phyloP scores from a whole-genome alignment of 2,113 vertebrate genomes.

The Lagopus muta region DNA sequence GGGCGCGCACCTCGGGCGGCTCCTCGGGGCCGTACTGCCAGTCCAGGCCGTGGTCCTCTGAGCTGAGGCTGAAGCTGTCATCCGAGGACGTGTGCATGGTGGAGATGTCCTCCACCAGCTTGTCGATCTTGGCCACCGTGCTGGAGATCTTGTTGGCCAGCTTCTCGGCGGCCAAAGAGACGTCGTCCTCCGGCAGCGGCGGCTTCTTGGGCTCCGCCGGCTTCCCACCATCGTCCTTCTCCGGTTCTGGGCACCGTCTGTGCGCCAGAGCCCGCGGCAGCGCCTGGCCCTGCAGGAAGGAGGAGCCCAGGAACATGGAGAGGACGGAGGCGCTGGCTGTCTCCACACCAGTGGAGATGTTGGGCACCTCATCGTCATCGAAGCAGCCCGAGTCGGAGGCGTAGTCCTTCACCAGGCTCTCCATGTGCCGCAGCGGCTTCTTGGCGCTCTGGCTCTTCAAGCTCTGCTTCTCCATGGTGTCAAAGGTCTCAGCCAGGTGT shows the following conservation, averaged over 20 bases:
- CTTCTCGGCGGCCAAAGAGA: slow-evolving; percentile 86
- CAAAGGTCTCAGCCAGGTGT: slow-evolving; percentile 91
- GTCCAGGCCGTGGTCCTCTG: slow-evolving; percentile 91
- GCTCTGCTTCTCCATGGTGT: slow-evolving; percentile 90
- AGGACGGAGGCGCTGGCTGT: slow-evolving; percentile 86
- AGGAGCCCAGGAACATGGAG: slow-evolving; percentile 91
- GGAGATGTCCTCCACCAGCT: slow-evolving; percentile 92
- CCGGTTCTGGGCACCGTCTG: slow-evolving; percentile 82
- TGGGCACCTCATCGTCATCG: slow-evolving; percentile 93
- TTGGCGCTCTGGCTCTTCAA: slow-evolving; percentile 82
- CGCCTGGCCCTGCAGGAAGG: slow-evolving; percentile 89
- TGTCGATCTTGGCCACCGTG: slow-evolving; percentile 93
- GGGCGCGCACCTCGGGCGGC: slow-evolving; percentile 85
- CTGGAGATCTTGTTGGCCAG: slow-evolving; percentile 91
- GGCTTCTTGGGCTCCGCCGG: slow-evolving; percentile 70
- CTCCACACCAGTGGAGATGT: slow-evolving; percentile 85
- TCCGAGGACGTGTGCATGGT: slow-evolving; percentile 95
- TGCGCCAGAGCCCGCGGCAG: slow-evolving; percentile 64
- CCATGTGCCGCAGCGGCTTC: slow-evolving; percentile 89
- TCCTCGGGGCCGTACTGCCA: slow-evolving; percentile 90
- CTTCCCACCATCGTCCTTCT: slow-evolving; percentile 76
- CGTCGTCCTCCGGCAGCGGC: slow-evolving; percentile 74
- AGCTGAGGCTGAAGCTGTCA: slow-evolving; percentile 97
- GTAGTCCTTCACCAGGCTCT: slow-evolving; percentile 93
- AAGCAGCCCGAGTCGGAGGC: slow-evolving; percentile 97